Conservation (phyloP, 2,888 invertebrate species). For the Tachystola acroxantha region DNA sequence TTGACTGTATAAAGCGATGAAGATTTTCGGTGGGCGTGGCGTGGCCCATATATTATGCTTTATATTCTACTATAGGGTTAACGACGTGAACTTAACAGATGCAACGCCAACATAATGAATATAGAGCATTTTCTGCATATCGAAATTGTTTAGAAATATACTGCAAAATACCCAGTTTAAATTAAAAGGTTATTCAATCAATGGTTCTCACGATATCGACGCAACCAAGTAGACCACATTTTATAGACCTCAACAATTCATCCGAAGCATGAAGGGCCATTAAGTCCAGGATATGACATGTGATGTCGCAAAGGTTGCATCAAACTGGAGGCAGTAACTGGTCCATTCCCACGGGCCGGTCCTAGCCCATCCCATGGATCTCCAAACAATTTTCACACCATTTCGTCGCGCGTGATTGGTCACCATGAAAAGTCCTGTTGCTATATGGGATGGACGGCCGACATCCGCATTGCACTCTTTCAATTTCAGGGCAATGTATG, state of each 20-base stretch:
- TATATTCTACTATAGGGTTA: no score
- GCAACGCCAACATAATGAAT: no score
- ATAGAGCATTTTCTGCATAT: no score
- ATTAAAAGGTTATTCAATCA: no score
- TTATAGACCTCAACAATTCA: not conserved
- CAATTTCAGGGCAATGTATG: conserved; percentile 31
- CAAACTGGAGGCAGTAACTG: conserved; percentile 10
- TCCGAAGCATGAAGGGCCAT: not conserved
- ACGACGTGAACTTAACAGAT: no score
- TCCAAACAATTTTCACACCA: conserved; percentile 60
- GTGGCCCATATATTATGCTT: no score
- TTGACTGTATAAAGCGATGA: no score
- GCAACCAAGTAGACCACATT: no score
- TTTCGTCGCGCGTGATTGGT: conserved; percentile 49
- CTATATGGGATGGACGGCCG: conserved; percentile 30
- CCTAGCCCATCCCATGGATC: conserved; percentile 54
- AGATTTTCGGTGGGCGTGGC: no score
- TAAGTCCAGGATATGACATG: not conserved
- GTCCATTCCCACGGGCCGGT: conserved; percentile 56
- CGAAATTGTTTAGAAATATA: no score
- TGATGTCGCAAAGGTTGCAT: conserved; percentile 19
- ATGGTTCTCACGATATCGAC: no score
- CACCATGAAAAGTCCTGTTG: conserved; percentile 47
- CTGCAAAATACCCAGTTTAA: no score
- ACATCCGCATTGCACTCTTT: conserved; percentile 43